Percentiles rank a stretch among this genome's conserved stretches.
These are phyloP conservation scores for Apteryx mantelli DNA, from an alignment of 2,113 vertebrate species.

Conservation along the genomic window DNA sequence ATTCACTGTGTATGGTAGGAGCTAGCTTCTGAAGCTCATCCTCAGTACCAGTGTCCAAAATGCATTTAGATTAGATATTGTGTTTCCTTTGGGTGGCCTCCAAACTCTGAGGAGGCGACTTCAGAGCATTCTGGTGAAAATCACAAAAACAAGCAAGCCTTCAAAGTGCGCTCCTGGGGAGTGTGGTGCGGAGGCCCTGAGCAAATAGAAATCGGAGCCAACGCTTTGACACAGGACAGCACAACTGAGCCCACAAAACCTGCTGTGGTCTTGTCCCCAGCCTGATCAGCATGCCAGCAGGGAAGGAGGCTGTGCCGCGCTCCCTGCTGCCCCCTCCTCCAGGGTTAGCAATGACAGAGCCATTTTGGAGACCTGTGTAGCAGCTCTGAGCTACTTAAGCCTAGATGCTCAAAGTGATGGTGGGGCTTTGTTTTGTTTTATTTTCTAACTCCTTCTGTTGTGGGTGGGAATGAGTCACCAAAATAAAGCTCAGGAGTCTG, in stretches of 20 bases:
- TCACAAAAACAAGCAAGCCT: neutral
- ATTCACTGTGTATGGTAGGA: neutral
- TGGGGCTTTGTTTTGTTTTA: neutral
- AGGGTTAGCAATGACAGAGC: neutral
- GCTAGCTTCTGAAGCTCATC: neutral
- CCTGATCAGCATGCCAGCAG: rapidly evolving
- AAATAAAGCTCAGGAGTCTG: neutral
- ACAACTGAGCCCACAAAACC: neutral
- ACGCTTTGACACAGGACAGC: neutral
- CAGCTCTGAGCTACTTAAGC: neutral
- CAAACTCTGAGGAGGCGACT: neutral
- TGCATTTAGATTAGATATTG: neutral
- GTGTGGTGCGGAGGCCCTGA: neutral
- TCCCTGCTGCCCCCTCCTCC: neutral
- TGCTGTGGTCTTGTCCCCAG: neutral
- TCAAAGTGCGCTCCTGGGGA: neutral
- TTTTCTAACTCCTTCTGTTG: neutral
- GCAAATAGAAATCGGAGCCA: neutral
- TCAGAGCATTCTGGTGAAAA: neutral
- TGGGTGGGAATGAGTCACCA: neutral
- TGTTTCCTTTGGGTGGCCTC: neutral
- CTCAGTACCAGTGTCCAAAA: constrained; percentile 2
- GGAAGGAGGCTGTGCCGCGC: neutral
- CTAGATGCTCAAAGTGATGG: neutral
- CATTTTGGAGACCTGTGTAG: neutral